These are phyloP conservation scores for Hedya salicella DNA, from an alignment of 2,888 invertebrate species.

Conservation along the genomic window DNA sequence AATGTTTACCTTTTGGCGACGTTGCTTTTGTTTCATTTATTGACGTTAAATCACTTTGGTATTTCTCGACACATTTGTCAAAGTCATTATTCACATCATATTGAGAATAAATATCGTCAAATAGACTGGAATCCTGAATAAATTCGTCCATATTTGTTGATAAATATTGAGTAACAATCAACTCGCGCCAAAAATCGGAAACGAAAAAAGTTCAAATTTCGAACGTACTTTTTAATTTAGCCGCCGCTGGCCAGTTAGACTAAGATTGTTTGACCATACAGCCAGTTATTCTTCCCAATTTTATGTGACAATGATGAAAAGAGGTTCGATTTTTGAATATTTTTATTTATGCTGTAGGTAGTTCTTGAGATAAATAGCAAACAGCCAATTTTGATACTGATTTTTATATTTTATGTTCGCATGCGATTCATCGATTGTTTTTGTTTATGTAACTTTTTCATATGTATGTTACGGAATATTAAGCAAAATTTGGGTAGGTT, in stretches of 20 bases:
- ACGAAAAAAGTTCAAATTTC: slow-evolving; percentile 45
- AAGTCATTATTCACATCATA: slow-evolving; percentile 61
- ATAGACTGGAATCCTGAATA: slow-evolving; percentile 48
- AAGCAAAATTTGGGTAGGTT: too few species aligned
- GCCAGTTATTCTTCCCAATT: neutral
- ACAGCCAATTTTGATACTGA: too few species aligned
- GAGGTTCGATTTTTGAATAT: neutral
- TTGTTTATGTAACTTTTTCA: too few species aligned
- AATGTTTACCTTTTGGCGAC: slow-evolving; percentile 40
- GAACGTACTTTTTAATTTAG: slow-evolving; percentile 44
- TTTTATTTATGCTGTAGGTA: too few species aligned
- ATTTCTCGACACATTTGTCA: slow-evolving; percentile 48
- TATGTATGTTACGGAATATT: too few species aligned
- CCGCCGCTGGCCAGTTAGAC: neutral
- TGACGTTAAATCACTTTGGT: slow-evolving; percentile 43
- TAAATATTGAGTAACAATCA: slow-evolving; percentile 22
- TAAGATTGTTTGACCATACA: slow-evolving; percentile 11
- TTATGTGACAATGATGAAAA: too few species aligned
- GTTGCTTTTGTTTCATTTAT: slow-evolving; percentile 24
- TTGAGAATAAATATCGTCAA: slow-evolving; percentile 58
- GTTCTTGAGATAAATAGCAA: too few species aligned
- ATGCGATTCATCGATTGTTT: too few species aligned
- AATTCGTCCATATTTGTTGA: slow-evolving; percentile 53
- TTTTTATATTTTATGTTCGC: too few species aligned
- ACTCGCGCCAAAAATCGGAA: slow-evolving; percentile 33